phyloP scores from a whole-genome alignment of 2,888 invertebrate species.

The Campaea margaritaria region DNA sequence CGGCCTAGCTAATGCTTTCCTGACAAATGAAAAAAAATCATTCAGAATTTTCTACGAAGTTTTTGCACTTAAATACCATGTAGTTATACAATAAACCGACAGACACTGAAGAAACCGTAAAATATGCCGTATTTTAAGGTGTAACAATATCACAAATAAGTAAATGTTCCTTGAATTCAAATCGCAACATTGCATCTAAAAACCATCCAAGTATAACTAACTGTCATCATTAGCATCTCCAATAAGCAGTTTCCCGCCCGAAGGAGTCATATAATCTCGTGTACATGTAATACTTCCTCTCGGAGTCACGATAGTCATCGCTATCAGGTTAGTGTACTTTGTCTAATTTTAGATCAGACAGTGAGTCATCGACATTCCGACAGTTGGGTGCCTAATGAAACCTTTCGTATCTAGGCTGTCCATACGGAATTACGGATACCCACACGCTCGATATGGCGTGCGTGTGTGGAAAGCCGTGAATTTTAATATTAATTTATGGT shows the following conservation, averaged over 20 bases:
- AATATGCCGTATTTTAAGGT: no score
- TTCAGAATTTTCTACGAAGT: no score
- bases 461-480: conserved; percentile 10
- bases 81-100: no score
- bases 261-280: conserved; percentile 12
- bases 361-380: conserved; percentile 50
- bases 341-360: conserved; percentile 46
- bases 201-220: not conserved
- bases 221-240: conserved; percentile 7
- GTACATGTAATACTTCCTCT: conserved; percentile 16
- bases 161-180: no score
- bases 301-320: conserved; percentile 34
- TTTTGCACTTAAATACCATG: no score
- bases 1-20: no score
- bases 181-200: not conserved
- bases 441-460: conserved; percentile 14
- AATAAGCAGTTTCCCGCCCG: conserved; percentile 18
- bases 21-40: no score
- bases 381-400: conserved; percentile 34
- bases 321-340: conserved; percentile 41
- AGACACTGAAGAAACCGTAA: no score
- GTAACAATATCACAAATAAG: no score
- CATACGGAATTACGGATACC: no score
- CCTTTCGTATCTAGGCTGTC: conserved; percentile 33
- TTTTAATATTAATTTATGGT: conserved; percentile 6